These are phyloP conservation scores for Meda fulgida DNA, from an alignment of 2,797 vertebrate species.

Conservation along the genomic window DNA sequence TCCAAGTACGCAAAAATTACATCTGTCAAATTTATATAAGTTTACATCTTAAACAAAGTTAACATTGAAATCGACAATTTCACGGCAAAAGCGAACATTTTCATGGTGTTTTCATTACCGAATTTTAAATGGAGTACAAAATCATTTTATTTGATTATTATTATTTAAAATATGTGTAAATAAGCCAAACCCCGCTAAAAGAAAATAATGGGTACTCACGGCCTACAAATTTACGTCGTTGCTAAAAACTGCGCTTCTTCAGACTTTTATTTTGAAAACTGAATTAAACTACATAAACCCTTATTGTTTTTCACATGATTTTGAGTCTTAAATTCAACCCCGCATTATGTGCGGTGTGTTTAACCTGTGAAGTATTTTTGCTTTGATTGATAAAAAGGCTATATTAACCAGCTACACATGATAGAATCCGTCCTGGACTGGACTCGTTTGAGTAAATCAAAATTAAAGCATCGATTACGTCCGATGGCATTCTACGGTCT, in stretches of 20 bases:
- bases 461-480: slow-evolving; percentile 40
- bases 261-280: slow-evolving; percentile 23
- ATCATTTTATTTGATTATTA: background rate
- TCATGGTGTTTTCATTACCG: background rate
- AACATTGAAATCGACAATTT: background rate
- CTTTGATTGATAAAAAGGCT: background rate
- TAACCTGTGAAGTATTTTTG: background rate
- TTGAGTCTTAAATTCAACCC: background rate
- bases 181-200: background rate
- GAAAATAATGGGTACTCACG: background rate
- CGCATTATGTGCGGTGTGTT: background rate
- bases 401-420: background rate
- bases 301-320: background rate
- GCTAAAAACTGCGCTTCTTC: background rate
- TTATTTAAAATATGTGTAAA: background rate
- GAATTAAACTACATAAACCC: background rate
- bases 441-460: slow-evolving; percentile 9
- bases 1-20: background rate
- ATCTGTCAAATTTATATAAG: background rate
- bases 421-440: background rate
- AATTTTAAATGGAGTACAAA: too few species aligned
- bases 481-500: background rate
- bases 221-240: background rate
- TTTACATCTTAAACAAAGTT: too few species aligned
- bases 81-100: background rate